These are phyloP conservation scores for Dinoponera quadriceps DNA, from an alignment of 1,140 invertebrate species.

Conservation along the genomic window DNA sequence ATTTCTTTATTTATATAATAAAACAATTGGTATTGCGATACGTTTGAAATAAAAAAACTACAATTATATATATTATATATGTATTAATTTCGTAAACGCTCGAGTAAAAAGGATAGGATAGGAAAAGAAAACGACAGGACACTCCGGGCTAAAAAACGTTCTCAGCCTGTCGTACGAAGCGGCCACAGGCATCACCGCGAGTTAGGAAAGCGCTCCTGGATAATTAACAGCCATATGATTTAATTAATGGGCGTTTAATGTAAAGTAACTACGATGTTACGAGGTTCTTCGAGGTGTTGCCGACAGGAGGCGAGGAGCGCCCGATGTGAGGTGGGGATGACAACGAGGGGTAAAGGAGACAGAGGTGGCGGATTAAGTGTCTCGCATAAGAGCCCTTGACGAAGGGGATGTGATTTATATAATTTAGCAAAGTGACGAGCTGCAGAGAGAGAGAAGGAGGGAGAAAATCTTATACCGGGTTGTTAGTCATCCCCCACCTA, in stretches of 20 bases:
- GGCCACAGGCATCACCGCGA: slow-evolving; percentile 57
- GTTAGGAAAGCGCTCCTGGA: slow-evolving; percentile 70
- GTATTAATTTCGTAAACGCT: neutral
- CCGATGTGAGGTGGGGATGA: neutral
- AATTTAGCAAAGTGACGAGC: slow-evolving; percentile 83
- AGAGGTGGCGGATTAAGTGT: slow-evolving; percentile 76
- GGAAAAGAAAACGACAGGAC: slow-evolving; percentile 10
- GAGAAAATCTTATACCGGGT: slow-evolving; percentile 73
- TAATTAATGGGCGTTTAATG: slow-evolving; percentile 82
- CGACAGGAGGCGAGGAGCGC: slow-evolving; percentile 29
- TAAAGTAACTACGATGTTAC: slow-evolving; percentile 76
- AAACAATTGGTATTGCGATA: no score
- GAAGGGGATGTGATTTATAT: slow-evolving; percentile 83
- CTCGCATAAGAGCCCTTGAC: slow-evolving; percentile 78
- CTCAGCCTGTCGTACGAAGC: slow-evolving; percentile 24
- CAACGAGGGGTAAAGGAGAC: slow-evolving; percentile 57
- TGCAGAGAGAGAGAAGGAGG: no score
- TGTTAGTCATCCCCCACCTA: slow-evolving; percentile 67
- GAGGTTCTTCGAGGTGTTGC: slow-evolving; percentile 67
- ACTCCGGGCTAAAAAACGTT: slow-evolving; percentile 27
- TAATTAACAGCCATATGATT: slow-evolving; percentile 77
- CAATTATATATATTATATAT: neutral
- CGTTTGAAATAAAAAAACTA: no score
- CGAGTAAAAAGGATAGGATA: neutral
- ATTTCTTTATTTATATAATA: no score